These are phyloP conservation scores for Tetheella fluctuosa DNA, from an alignment of 2,888 invertebrate genomes.

Conservation along the genomic window DNA sequence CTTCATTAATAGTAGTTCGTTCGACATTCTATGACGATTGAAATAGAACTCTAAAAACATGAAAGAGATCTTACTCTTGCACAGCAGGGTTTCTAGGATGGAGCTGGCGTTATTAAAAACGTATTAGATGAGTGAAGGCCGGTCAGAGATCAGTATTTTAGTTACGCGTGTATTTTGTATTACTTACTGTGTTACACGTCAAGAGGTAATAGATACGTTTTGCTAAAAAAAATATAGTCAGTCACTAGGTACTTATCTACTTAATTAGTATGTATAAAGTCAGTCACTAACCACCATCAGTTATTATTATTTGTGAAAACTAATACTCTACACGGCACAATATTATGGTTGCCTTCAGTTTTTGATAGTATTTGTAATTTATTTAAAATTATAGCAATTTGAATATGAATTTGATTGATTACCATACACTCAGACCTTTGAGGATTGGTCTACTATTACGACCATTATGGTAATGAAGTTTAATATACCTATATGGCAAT, in stretches of 20 bases:
- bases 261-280: no score
- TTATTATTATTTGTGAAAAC: no score
- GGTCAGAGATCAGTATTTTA: conserved; percentile 25
- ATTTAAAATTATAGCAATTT: conserved; percentile 43
- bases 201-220: no score
- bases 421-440: conserved; percentile 21
- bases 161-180: conserved; percentile 13
- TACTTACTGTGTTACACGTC: not conserved
- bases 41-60: conserved; percentile 21
- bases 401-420: conserved; percentile 45
- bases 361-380: conserved; percentile 19
- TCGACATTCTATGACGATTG: conserved; percentile 11
- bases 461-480: not conserved
- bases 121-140: conserved; percentile 46
- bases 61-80: conserved; percentile 18
- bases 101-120: conserved; percentile 61
- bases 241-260: no score
- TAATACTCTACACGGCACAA: not conserved
- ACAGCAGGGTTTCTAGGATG: not conserved
- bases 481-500: no score
- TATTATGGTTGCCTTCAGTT: not conserved
- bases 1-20: conserved; percentile 62
- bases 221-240: no score
- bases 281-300: no score
- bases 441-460: conserved; percentile 17